Evolutionary conservation across 2,113 vertebrate species (phyloP).

Genomic region (Phaethon lepturus): DNA sequence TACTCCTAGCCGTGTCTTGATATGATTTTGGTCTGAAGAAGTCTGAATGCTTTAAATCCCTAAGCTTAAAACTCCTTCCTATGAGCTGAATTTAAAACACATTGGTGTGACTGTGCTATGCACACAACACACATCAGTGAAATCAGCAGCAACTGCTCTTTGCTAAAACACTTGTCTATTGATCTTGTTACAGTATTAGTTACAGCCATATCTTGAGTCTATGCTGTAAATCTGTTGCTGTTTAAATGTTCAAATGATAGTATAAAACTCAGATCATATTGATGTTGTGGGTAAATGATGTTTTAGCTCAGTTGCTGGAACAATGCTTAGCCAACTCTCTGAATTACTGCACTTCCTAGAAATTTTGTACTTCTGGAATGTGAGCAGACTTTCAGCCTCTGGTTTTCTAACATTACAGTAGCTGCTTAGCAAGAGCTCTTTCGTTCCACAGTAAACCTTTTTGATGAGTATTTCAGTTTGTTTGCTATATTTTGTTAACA

Average conservation of each 20-base stretch:
- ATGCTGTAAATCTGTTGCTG: constrained; percentile 21
- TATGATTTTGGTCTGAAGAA: constrained; percentile 60
- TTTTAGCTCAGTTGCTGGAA: constrained; percentile 5
- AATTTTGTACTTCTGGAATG: constrained; percentile 22
- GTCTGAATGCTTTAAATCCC: constrained; percentile 51
- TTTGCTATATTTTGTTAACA: not conserved
- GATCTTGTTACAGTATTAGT: constrained; percentile 53
- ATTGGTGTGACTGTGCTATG: constrained; percentile 18
- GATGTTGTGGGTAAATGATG: constrained; percentile 12
- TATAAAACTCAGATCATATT: constrained; percentile 45
- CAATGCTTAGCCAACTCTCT: constrained; percentile 1
- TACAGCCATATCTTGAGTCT: constrained; percentile 11
- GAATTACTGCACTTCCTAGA: constrained; percentile 58
- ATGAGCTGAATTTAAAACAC: constrained; percentile 60
- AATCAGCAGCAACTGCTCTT: not conserved
- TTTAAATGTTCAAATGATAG: constrained; percentile 46
- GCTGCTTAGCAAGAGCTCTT: constrained; percentile 20
- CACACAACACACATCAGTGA: constrained; percentile 21
- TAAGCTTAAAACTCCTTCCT: constrained; percentile 52
- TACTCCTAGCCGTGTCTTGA: constrained; percentile 44
- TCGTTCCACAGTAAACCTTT: constrained; percentile 44
- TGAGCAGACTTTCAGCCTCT: constrained; percentile 1
- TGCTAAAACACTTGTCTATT: constrained; percentile 49
- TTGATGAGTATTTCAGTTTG: not conserved
- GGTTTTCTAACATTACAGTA: constrained; percentile 4